Conservation (phyloP, 1,140 invertebrate species). For the Cotesia glomerata region DNA sequence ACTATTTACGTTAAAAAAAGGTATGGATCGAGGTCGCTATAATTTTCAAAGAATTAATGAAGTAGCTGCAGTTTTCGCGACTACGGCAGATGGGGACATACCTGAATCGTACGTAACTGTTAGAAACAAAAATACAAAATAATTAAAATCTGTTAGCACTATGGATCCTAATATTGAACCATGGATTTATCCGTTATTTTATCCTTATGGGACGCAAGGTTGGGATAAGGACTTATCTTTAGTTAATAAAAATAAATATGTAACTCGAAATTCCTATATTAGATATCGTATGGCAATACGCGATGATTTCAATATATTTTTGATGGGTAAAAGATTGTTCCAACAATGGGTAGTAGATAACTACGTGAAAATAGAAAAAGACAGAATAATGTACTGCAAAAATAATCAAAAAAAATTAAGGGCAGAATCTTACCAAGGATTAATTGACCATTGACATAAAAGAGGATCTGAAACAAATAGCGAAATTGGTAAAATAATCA, state of each 20-base stretch:
- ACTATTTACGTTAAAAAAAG: slow-evolving; percentile 16
- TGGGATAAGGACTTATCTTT: slow-evolving; percentile 11
- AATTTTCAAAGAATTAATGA: slow-evolving; percentile 18
- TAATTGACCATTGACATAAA: slow-evolving; percentile 7
- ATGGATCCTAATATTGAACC: not conserved
- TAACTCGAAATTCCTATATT: slow-evolving; percentile 11
- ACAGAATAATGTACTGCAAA: slow-evolving; percentile 6
- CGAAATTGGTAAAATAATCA: slow-evolving; percentile 36
- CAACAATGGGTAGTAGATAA: slow-evolving; percentile 23
- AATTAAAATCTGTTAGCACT: not conserved
- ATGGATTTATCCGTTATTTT: slow-evolving; percentile 23
- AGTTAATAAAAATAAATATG: not conserved
- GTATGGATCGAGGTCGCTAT: slow-evolving; percentile 13
- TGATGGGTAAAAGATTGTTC: slow-evolving; percentile 5
- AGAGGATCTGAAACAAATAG: not conserved
- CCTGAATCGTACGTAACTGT: slow-evolving; percentile 24
- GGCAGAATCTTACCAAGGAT: slow-evolving; percentile 13
- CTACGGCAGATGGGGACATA: slow-evolving; percentile 21
- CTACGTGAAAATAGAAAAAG: slow-evolving; percentile 26
- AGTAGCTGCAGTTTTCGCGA: slow-evolving; percentile 20
- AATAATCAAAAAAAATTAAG: slow-evolving; percentile 6
- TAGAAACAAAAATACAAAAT: slow-evolving; percentile 11
- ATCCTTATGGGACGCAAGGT: slow-evolving; percentile 21
- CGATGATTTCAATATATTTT: slow-evolving; percentile 3
- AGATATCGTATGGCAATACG: slow-evolving; percentile 19